These are phyloP conservation scores for Pardosa pseudoannulata DNA, from an alignment of 2,888 invertebrate species.

Conservation along the genomic window DNA sequence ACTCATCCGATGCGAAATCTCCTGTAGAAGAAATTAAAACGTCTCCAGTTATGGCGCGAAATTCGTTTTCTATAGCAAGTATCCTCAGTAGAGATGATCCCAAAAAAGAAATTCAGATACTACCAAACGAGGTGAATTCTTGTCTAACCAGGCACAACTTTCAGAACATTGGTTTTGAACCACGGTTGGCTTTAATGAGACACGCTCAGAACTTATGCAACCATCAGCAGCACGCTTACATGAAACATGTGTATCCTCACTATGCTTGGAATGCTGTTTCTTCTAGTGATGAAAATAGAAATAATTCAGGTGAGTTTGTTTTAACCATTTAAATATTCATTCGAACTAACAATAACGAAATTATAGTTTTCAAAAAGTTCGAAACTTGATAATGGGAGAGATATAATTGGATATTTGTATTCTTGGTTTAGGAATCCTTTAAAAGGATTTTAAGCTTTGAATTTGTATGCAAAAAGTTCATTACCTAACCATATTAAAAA, in stretches of 20 bases:
- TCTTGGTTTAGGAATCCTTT: no score
- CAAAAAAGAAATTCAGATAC: slow-evolving; percentile 40
- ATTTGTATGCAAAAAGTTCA: no score
- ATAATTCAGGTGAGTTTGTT: slow-evolving; percentile 37
- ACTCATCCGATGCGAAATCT: slow-evolving; percentile 44
- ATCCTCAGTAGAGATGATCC: slow-evolving; percentile 65
- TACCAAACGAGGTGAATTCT: slow-evolving; percentile 39
- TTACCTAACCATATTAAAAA: no score
- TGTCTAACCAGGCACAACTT: slow-evolving; percentile 50
- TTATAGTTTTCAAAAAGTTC: no score
- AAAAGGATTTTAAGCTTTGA: no score
- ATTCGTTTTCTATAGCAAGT: slow-evolving; percentile 62
- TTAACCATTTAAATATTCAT: no score
- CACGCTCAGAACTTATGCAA: slow-evolving; percentile 62
- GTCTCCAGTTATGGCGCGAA: slow-evolving; percentile 28
- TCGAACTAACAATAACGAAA: no score
- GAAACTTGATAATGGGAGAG: no score
- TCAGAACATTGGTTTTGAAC: slow-evolving; percentile 46
- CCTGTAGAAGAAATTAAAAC: slow-evolving; percentile 32
- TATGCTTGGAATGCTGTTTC: slow-evolving; percentile 56
- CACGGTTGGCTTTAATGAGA: slow-evolving; percentile 41
- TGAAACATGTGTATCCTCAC: slow-evolving; percentile 61
- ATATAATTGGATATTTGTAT: no score
- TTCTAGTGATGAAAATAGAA: slow-evolving; percentile 45
- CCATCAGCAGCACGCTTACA: slow-evolving; percentile 52